A percentile compares a stretch with the other conserved stretches of the same genome.
phyloP scores from a whole-genome alignment of 2,888 invertebrate species.

The Nymphalis c-album region DNA sequence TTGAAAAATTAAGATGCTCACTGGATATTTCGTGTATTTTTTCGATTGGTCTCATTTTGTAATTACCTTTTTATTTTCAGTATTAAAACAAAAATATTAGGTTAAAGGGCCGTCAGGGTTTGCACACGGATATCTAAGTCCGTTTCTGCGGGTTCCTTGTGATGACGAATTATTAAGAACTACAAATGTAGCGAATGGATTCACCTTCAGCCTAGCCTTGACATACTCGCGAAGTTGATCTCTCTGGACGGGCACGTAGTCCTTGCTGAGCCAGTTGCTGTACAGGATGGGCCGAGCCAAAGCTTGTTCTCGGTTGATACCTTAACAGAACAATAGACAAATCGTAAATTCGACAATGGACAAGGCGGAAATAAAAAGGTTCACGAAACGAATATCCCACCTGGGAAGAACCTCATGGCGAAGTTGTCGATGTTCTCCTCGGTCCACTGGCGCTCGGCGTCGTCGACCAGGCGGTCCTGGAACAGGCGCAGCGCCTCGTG shows the following conservation, averaged over 20 bases:
- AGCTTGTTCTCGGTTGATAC: conserved; percentile 91
- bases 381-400: conserved; percentile 49
- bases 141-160: too few species aligned
- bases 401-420: conserved; percentile 96
- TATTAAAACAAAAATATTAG: too few species aligned
- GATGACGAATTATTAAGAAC: too few species aligned
- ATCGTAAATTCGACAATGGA: too few species aligned
- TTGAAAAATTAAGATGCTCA: too few species aligned
- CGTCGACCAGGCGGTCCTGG: conserved; percentile 97
- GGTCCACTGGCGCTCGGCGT: conserved; percentile 97
- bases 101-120: too few species aligned
- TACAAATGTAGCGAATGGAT: too few species aligned
- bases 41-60: too few species aligned
- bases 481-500: conserved; percentile 99
- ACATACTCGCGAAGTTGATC: conserved; percentile 98
- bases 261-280: conserved; percentile 99
- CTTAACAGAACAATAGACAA: conserved; percentile 58
- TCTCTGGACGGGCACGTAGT: conserved; percentile 97
- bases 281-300: conserved; percentile 97
- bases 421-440: conserved; percentile 98
- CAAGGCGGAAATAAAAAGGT: neutral
- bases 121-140: too few species aligned
- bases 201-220: conserved; percentile 95
- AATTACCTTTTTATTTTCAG: too few species aligned
- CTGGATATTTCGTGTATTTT: too few species aligned